These are phyloP conservation scores for Caenorhabditis latens DNA, from an alignment of 1,140 invertebrate species.

Conservation along the genomic window DNA sequence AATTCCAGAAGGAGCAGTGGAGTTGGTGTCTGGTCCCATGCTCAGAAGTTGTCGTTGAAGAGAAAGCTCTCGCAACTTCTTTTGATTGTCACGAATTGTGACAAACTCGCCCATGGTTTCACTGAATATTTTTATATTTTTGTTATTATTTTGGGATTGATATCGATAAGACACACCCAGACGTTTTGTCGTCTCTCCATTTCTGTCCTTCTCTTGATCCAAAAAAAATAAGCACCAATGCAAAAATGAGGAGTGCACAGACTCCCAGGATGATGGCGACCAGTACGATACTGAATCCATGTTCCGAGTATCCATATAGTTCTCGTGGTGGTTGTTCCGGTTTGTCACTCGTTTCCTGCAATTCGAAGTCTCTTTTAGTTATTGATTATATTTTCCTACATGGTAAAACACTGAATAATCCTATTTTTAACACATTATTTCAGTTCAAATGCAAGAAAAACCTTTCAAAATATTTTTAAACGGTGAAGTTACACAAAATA, in stretches of 20 bases:
- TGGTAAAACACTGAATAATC: no score
- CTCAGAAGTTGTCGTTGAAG: conserved; percentile 66
- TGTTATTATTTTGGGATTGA: neutral
- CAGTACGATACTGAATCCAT: conserved; percentile 49
- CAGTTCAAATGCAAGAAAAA: no score
- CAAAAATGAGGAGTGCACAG: conserved; percentile 40
- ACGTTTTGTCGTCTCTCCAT: conserved; percentile 68
- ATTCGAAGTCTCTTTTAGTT: conserved; percentile 62
- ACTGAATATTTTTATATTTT: conserved; percentile 28
- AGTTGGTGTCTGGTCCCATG: conserved; percentile 61
- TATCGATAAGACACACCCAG: conserved; percentile 52
- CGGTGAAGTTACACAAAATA: no score
- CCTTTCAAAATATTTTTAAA: no score
- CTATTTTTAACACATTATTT: no score
- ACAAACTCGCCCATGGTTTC: conserved; percentile 68
- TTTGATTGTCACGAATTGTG: conserved; percentile 65
- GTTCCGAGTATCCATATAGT: conserved; percentile 19
- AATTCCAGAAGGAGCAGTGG: conserved; percentile 65
- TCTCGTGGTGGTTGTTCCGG: neutral
- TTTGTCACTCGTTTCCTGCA: conserved; percentile 66
- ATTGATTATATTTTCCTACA: no score
- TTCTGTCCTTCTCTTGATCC: conserved; percentile 67
- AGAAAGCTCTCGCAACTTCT: conserved; percentile 64
- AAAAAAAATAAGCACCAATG: conserved; percentile 66
- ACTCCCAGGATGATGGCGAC: conserved; percentile 58